These are phyloP conservation scores for Heliconius melpomene DNA, from an alignment of 1,140 invertebrate species.

Conservation along the genomic window DNA sequence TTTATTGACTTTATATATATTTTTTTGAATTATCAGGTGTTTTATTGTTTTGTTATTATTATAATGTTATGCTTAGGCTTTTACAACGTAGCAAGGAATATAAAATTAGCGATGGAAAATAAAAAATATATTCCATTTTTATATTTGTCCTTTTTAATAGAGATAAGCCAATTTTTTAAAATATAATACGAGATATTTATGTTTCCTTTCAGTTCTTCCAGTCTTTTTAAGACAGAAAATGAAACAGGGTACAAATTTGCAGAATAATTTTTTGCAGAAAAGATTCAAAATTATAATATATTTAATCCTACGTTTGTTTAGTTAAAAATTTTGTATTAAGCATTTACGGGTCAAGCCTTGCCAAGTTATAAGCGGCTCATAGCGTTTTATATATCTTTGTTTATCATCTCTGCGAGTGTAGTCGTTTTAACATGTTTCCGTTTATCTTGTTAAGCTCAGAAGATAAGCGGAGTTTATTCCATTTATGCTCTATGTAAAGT, in stretches of 20 bases:
- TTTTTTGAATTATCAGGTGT: not conserved
- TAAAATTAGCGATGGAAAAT: no score
- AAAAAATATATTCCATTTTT: no score
- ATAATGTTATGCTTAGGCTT: no score
- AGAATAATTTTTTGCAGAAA: not conserved
- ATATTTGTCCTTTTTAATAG: no score
- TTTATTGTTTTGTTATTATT: not conserved
- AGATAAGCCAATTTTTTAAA: no score
- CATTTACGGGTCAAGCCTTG: constrained; percentile 27
- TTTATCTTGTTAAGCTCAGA: constrained; percentile 20
- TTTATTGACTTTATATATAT: not conserved
- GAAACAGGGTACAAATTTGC: not conserved
- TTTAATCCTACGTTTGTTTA: not conserved
- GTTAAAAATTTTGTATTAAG: not conserved
- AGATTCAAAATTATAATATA: not conserved
- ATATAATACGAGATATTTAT: no score
- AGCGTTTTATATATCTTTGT: constrained; percentile 32
- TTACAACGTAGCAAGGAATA: no score
- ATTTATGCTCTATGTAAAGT: constrained; percentile 13
- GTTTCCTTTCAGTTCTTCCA: no score
- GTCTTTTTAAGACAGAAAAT: no score
- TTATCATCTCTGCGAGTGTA: constrained; percentile 28
- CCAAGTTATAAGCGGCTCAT: constrained; percentile 24
- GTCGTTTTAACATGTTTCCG: constrained; percentile 22
- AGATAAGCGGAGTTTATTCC: constrained; percentile 31